Base-by-base conservation (phyloP, 2,888 invertebrate genomes). In the Leptinotarsa juncta region DNA sequence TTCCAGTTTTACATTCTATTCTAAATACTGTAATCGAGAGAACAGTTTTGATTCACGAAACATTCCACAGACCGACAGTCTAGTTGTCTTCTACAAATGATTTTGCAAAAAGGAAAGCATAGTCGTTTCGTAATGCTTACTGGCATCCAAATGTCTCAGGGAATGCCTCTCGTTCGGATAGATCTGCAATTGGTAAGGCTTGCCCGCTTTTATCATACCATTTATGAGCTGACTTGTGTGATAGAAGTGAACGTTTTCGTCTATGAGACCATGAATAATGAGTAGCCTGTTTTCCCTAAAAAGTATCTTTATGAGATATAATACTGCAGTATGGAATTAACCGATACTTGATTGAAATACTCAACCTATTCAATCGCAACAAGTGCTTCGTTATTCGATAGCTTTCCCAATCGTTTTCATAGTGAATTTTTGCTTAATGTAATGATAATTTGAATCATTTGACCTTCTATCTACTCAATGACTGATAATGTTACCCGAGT, bases 171-270 rank as follows among this genome's bases (percentile, higher is more conserved):
- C 99, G 79, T 95, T 95, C 0, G 99, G 99, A 87, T 98, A 99
- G 23, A 99, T 92, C 92, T 98, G 95, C 77, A 97, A 88, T 82
- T 97, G 93, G 87, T 99, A 98, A 1, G 99, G 99, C 88, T 99
- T 99, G 78, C 98, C 97, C n/a, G 95, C 94, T 81, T 95, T 93
- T 72, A 98, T 94, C 77, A 99, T 91, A 73, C 95, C 94, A 79
- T 96, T 95, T 32, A 99, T 94, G 76, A 99, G 90, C 81, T 95
- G 94, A 83, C 96, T 96, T 16, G 98, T 97, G 88, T 99, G 99
- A 82, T 94, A 94, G 88, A 99, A 99, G 88, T 99, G 99, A 0
- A 99, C 99, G 87, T 99, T 99, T 88, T 99, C 99, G 87, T 99
- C 99, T 73, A 97, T 97, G 77, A 99, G 89, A 2, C 99, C 99